Evolutionary conservation across 35 echinoderm and acorn worm genomes (phyloP).

Genomic region (Apostichopus californicus): DNA sequence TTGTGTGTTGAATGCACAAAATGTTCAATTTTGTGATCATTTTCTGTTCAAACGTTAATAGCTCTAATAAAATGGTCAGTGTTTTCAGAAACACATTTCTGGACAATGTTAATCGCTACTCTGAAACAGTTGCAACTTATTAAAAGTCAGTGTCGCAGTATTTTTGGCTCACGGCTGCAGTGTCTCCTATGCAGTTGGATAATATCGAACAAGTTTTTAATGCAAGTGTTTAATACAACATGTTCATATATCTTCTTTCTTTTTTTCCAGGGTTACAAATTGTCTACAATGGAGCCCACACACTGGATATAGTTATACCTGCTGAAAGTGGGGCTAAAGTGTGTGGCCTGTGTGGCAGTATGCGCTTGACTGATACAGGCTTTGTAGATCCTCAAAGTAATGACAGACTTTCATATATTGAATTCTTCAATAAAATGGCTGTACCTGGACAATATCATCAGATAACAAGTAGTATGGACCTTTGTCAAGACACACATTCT

Average conservation of each 20-base stretch:
- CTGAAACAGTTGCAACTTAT: no score
- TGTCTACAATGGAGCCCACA: not conserved
- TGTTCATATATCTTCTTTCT: not conserved
- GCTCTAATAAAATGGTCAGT: no score
- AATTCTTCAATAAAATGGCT: not conserved
- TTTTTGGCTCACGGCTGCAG: no score
- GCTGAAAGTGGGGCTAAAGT: not conserved
- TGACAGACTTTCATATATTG: not conserved
- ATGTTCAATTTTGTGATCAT: no score
- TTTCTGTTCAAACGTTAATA: no score
- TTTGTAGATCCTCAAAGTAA: not conserved
- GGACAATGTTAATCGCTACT: no score
- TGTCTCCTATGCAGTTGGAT: no score
- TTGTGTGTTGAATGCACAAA: no score
- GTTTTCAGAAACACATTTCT: no score
- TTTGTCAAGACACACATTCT: not conserved
- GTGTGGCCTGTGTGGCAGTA: conserved; percentile 3
- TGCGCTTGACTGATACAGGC: not conserved
- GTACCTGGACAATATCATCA: not conserved
- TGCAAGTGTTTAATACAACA: no score
- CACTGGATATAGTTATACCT: not conserved
- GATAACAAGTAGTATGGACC: not conserved
- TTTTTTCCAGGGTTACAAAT: not conserved
- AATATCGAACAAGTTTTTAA: no score
- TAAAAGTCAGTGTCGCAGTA: no score